Conservation (phyloP, 2,888 invertebrate species). For the Cephus sareptanus region DNA sequence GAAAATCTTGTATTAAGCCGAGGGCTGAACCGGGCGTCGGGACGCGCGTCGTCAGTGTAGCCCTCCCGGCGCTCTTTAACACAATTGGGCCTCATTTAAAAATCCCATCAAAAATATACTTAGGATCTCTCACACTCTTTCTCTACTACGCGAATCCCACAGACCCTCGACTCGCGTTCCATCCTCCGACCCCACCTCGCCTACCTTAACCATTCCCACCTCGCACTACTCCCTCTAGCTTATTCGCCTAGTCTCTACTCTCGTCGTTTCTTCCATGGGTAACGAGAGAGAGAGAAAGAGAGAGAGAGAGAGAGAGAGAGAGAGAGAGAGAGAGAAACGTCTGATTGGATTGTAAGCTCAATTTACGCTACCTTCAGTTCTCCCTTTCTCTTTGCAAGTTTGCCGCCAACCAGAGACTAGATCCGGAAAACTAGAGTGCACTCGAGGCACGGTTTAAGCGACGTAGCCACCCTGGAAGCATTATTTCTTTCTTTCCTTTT, state of each 20-base stretch:
- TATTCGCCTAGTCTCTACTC: conserved; percentile 12
- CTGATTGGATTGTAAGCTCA: conserved; percentile 64
- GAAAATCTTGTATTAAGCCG: conserved; percentile 54
- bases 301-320: background rate
- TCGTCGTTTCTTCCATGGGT: background rate
- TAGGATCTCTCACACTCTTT: conserved; percentile 25
- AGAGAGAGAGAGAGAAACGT: conserved; percentile 36
- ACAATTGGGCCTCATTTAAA: conserved; percentile 65
- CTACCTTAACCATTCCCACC: conserved; percentile 21
- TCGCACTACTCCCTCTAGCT: conserved; percentile 27
- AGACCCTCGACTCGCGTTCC: background rate
- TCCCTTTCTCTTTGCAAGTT: conserved; percentile 20
- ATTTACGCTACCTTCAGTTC: conserved; percentile 54
- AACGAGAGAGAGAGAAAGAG: no score
- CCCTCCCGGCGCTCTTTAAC: conserved; percentile 54
- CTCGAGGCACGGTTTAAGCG: background rate
- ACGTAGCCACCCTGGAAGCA: background rate
- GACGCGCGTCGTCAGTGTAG: background rate
- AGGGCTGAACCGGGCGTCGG: conserved; percentile 15
- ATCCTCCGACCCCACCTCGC: background rate
- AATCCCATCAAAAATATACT: conserved; percentile 60
- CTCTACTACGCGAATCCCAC: background rate
- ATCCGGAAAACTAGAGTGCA: conserved; percentile 14
- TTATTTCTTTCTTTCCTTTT: background rate
- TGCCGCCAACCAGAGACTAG: conserved; percentile 23